Evolutionary conservation across 2,888 invertebrate species (phyloP).

Genomic region (Amorpha juglandis): DNA sequence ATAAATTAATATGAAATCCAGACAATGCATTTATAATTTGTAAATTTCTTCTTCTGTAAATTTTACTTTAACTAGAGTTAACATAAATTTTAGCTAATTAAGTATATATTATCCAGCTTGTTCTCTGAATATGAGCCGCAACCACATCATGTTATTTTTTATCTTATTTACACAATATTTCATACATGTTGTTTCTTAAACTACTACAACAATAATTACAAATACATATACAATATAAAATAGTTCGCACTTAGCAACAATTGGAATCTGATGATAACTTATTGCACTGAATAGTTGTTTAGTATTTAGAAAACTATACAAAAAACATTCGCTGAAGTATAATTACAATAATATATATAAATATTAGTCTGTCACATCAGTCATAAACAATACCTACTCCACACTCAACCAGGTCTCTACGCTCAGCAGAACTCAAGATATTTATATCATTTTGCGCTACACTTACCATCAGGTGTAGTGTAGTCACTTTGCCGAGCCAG

Average conservation of each 20-base stretch:
- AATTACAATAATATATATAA: background rate
- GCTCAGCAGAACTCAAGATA: slow-evolving; percentile 3
- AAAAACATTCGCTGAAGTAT: background rate
- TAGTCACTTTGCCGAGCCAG: too few relatives aligned
- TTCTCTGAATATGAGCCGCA: background rate
- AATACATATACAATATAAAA: background rate
- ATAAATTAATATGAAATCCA: too few relatives aligned
- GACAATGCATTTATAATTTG: too few relatives aligned
- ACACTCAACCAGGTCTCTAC: background rate
- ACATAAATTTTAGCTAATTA: background rate
- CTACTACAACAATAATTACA: background rate
- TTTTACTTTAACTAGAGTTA: too few relatives aligned
- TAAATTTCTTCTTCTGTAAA: too few relatives aligned
- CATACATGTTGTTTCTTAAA: background rate
- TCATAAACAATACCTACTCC: background rate
- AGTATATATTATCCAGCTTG: background rate
- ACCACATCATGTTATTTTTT: background rate
- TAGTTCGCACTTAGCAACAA: background rate
- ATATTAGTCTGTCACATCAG: background rate
- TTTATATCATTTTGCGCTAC: too few relatives aligned
- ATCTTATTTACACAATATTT: background rate
- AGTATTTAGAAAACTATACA: background rate
- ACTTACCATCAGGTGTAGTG: too few relatives aligned
- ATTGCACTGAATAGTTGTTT: background rate
- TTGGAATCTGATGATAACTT: background rate